Base-by-base conservation (phyloP, 1,140 invertebrate genomes). In the Ips nitidus region DNA sequence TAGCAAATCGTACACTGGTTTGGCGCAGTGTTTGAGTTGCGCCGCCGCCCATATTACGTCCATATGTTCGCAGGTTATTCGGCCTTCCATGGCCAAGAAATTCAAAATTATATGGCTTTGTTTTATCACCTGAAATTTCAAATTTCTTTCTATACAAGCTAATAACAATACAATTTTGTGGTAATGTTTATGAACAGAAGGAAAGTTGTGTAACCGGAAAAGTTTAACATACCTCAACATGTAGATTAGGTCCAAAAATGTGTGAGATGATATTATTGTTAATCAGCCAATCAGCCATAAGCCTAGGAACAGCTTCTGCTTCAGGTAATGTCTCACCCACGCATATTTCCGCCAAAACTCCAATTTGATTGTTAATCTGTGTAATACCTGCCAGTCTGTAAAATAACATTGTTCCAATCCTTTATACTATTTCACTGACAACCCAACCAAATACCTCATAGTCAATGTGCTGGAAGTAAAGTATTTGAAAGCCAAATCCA, bases 301-400 rank as follows among this genome's bases (percentile, higher is more conserved):
- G 88, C 68, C 93, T 90, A 0, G 94, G 94, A 60, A 94, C 88
- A 47, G 89, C 84, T 76, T 96, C 94, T 4, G 88, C 86, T 79
- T 95, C 92, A 3, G 90, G 86, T 1, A 93, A 86, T 1, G 91
- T 90, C 77, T 95, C 94, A 65, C 90, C 93, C 53, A 93, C 94
- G 77, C 91, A 93, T 52, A 94, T 83, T 79, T 97, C 94, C 78
- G 94, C 96, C 77, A 94, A 93, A 2, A 94, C 85, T 70, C 91
- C 94, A 53, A 97, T 95, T 78, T 95, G 92, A 68, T 91, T 92
- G 83, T 97, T 97, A 71, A 97, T 96, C 81, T 98, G 95, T n/a
- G 93, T 89, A 73, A 98, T 93, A 74, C 87, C 87, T 38, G 94
- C 91, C 57, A 98, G 80, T 66, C 67, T 68, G 22, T 22, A 50